A percentile compares a stretch with the other conserved stretches of the same genome.
These are phyloP conservation scores for Melieria crassipennis DNA, from an alignment of 2,888 invertebrate genomes.

Conservation along the genomic window DNA sequence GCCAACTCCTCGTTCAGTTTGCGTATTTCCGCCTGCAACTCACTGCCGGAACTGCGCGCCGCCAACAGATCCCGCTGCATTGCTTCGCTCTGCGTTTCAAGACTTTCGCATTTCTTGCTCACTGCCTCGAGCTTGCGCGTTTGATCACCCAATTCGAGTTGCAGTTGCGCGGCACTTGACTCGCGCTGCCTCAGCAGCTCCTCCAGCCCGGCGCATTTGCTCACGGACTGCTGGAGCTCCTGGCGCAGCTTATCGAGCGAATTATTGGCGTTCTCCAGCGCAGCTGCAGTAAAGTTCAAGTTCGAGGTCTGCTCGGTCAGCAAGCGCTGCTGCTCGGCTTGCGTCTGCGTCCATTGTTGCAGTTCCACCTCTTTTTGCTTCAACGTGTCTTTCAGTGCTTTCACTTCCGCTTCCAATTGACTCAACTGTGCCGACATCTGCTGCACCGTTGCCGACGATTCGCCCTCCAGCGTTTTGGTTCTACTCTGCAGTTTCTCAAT, in stretches of 20 bases:
- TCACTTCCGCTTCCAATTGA: constrained; percentile 41
- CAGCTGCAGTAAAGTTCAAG: constrained; percentile 32
- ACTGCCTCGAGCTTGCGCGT: constrained; percentile 49
- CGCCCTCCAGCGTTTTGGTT: constrained; percentile 30
- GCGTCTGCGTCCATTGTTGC: constrained; percentile 36
- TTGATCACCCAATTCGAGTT: constrained; percentile 56
- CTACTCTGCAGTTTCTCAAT: constrained; percentile 41
- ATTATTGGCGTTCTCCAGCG: constrained; percentile 43
- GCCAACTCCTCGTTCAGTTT: constrained; percentile 58
- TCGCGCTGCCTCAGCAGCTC: constrained; percentile 42
- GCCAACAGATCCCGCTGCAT: constrained; percentile 65
- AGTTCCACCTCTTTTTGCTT: constrained; percentile 37
- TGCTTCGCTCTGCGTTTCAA: constrained; percentile 44
- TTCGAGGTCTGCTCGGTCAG: constrained; percentile 42
- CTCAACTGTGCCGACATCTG: constrained; percentile 39
- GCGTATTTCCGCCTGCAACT: constrained; percentile 45
- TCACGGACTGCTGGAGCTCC: constrained; percentile 42
- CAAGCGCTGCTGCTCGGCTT: constrained; percentile 36
- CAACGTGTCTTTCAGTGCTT: constrained; percentile 39
- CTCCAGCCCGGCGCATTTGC: constrained; percentile 42
- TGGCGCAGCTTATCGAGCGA: constrained; percentile 43
- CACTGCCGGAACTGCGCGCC: constrained; percentile 42
- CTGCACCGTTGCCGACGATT: constrained; percentile 39
- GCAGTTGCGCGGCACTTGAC: constrained; percentile 44
- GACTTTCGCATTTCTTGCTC: constrained; percentile 45